Evolutionary conservation across 2,113 vertebrate species (phyloP), one percentile per base, ranked within the genome.

Genomic region (Cichladusa arquata): DNA sequence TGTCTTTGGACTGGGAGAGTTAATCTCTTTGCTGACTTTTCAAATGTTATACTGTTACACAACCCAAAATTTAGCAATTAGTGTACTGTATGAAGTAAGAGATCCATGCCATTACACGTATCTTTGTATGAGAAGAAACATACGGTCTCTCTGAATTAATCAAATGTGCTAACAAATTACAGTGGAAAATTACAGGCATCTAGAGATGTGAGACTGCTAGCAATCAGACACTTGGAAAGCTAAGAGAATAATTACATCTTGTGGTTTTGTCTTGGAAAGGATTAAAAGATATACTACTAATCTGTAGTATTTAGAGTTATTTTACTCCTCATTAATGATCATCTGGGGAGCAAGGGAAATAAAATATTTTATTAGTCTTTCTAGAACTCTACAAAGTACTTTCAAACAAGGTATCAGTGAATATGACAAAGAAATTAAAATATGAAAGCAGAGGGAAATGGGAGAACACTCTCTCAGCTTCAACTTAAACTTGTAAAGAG

Each of bases 31-130:
- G 95, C 74, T 96, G 92, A 94, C 92, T 51, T 48, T 85, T 95
- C 78, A 71, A 62, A 86, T 93, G 62, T 94, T 94, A 65, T 38
- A 86, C 50, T 92, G 54, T 78, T 91, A 90, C 78, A 87, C 64
- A 95, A 97, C 95, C 94, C 85, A 94, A 96, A 97, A 97, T 91
- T 61, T 66, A 95, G 79, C 86, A 92, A 93, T 96, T 97, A 96
- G 48, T 86, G 93, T 56, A 92, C 47, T 86, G 34, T 93, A 31
- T 66, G 83, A 96, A 45, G 77, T 85, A 97, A 95, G 78, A 96
- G 64, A 85, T 86, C 82, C 38, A 54, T 90, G 81, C 53, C 44
- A 81, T 94, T 82, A 76, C 65, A 45, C 89, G 60, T 89, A 81
- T 97, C 94, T 92, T 47, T 81, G 19, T 71, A 93, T 62, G 45